Base-by-base conservation (phyloP, 2,888 invertebrate species). In the Acronicta leporina region DNA sequence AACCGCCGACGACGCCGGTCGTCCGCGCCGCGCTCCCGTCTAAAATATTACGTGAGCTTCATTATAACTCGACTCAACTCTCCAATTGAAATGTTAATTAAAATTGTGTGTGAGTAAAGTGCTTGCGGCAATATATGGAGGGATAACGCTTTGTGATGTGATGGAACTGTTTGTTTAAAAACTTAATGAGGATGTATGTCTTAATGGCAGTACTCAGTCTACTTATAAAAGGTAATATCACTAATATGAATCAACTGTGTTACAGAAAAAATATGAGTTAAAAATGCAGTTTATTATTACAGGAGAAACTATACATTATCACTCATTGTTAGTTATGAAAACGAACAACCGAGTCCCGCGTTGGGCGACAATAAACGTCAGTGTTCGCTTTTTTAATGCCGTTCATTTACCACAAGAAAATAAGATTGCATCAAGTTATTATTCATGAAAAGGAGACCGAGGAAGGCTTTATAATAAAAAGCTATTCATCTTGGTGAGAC, bases 141-240 rank as follows among this genome's bases (percentile, higher is more conserved):
- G 72, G 62, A 77, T 76, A 81, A 82, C 73, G 70, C 70, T 69
- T 75, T 85, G 91, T 92, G 91, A 84, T 87, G 92, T 91, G 89
- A 89, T 87, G 85, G 83, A 86, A 89, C 85, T 83, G 83, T 85
- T 86, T 76, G 78, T 83, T 82, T 82, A 77, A 82, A 84, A 83
- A 84, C 77, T 82, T 83, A 75, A 85, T 87, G 85, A 92, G 92
- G 92, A 94, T 94, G 93, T 90, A 91, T 87, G 80, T 92, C 85
- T 81, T 89, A 83, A 84, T 92, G 74, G 84, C 84, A 73, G 81
- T 92, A 73, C 73, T 92, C 80, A 88, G 89, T 84, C 87, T 94
- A 81, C 86, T 93, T 80, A 83, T 92, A 77, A 90, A 91, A 92
- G 93, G 92, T 92, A 91, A 84, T 73, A 68, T 38, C 25, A 52